Evolutionary conservation across 2,888 invertebrate species (phyloP), one percentile per base, ranked within the genome.

Genomic region (Tribolium freemani): DNA sequence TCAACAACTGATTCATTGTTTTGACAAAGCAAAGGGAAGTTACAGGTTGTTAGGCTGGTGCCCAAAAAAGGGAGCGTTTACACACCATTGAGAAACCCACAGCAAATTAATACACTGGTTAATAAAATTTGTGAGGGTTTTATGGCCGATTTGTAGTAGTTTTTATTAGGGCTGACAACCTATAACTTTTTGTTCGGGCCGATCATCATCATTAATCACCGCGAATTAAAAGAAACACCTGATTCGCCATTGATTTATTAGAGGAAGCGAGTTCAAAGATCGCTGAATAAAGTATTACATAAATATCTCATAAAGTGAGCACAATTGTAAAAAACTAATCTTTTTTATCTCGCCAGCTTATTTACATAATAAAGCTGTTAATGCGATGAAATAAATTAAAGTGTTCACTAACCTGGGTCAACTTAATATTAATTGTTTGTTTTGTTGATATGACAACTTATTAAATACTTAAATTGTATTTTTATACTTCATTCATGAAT

Each of bases 401-500:
- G 72, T 68, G 68, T 74, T 56, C 20, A 64, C 69, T 70, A 70
- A 73, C 73, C 73, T 58, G 11, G 66, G 73, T 64, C 73, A 73
- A 73, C 56, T 54, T 60, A 70, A 78, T 81, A 76, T 77, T 78
- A 73, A 75, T 76, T 76, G 73, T 75, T 72, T 71, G 71, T 71
- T 71, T 78, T 79, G 79, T 80, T 80, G 79, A 79, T 80, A 80
- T 78, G 81, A 79, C 79, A 80, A 79, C 79, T 81, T 81, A 78
- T 78, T 79, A 79, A 68, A 72, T 68, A 72, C 68, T 68, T 68
- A 72, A 76, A 77, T 77, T 76, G 77, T 73, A 77, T 77, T 79
- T 77, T 79, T 77, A 77, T 77, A 76, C 75, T 77, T 72, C 79
- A 79, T 79, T 79, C 79, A 79, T 79, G 74, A 79, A 79, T 51